Base-by-base conservation (phyloP, 2,888 invertebrate species). In the Allophyes oxyacanthae region DNA sequence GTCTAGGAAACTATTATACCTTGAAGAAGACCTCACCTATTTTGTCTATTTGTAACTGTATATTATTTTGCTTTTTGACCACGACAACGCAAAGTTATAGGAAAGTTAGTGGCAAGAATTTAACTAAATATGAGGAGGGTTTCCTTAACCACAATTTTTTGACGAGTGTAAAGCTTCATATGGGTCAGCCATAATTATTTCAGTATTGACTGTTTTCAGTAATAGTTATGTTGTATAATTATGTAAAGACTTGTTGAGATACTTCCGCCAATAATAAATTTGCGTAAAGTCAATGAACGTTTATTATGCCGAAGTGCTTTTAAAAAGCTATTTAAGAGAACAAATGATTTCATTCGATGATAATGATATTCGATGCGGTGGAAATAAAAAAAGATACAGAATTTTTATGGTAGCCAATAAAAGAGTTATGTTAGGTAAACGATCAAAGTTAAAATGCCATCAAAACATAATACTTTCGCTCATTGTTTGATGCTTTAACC, bases 401-500 rank as follows among this genome's bases (percentile, higher is more conserved):
- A 40, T 64, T 70, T 70, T 78, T 73, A 78, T 61, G 65, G 66
- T 44, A 55, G 40, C 75, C 77, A 81, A 83, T 84, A 83, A 84
- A 84, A 83, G 73, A 78, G 85, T 87, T 87, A 89, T 86, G 83
- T 83, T 83, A 87, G 85, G 85, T 86, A 87, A 88, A 86, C 88
- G 86, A 87, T 88, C 84, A 85, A 88, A 88, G 82, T 87, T 87
- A 81, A 89, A 86, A 78, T 82, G 82, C 79, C 83, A 83, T 89
- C 88, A 88, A 76, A 88, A 86, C 81, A 82, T 84, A 86, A 88
- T 88, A 85, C 88, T 86, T 86, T 85, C 83, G 69, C 85, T 89
- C 85, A 85, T 88, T 90, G 89, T 88, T 90, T 88, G 88, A 88
- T 88, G 85, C 84, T 84, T 76, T 80, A 82, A 84, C 84, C 81